Evolutionary conservation across 1,140 invertebrate genomes (phyloP), one percentile per base, ranked within the genome.

Genomic region (Augochlora pura): DNA sequence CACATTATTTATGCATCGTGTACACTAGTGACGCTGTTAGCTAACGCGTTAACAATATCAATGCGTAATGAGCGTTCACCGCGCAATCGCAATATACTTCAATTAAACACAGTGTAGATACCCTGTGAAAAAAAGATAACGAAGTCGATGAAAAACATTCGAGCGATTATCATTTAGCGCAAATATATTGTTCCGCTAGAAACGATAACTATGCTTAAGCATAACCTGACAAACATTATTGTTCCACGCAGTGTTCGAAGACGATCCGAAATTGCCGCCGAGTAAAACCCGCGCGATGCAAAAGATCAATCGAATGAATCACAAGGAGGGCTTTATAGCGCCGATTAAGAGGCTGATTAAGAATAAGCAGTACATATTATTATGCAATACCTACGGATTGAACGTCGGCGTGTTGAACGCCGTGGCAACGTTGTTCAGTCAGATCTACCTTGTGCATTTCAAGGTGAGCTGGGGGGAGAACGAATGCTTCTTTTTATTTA

Each of bases 391-490:
- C 23, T 96, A 96, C 84, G 96, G 96, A 39, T 93, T 96, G 52
- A 96, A 95, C 85, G 94, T 95, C n/a, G 96, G 96, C 0, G 95
- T 95, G 6, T 94, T 96, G 87, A 96, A 96, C 90, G 95, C 94
- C 5, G 93, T 96, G 65, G 94, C 94, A 6, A 96, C 96, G 2
- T 89, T 96, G 4, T 92, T 97, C 7, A 96, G 95, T 88, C 94
- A 94, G 84, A 94, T 96, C 71, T 92, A 96, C 21, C 87, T 95
- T 0, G 64, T 87, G 23, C 95, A 95, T 86, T 96, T 95, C 83
- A 86, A 93, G 80, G 95, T 96, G 91, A 93, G 92, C 39, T 0
- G 8, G 66, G 54, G 12, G 32, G 8, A 1, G 46, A n/a, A 46
- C 10, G n/a, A n/a, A 46, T 12, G 10, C 12, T 14, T 46, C 10